phyloP scores from a whole-genome alignment of 2,888 invertebrate genomes.

The Tupiocoris notatus region DNA sequence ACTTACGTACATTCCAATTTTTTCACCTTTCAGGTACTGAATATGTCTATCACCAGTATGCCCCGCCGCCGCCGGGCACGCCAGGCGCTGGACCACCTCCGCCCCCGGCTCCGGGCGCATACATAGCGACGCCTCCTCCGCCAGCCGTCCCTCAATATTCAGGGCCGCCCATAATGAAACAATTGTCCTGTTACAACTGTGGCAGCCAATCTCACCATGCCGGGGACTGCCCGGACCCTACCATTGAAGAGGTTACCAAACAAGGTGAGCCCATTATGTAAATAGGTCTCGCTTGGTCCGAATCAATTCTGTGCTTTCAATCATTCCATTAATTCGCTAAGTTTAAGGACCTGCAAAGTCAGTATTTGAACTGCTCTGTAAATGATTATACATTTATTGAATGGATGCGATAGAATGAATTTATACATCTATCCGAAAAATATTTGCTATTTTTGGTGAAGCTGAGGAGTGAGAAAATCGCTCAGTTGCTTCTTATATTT shows the following conservation, averaged over 20 bases:
- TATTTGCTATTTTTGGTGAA: too few relatives aligned
- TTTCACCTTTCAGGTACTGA: conserved; percentile 40
- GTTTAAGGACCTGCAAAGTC: too few relatives aligned
- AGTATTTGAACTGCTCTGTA: too few relatives aligned
- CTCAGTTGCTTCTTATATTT: too few relatives aligned
- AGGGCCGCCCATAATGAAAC: conserved; percentile 40
- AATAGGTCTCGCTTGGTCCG: background rate
- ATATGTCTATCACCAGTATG: conserved; percentile 25
- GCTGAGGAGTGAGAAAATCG: too few relatives aligned
- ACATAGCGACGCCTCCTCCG: conserved; percentile 48
- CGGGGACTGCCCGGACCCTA: conserved; percentile 83
- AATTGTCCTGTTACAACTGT: conserved; percentile 82
- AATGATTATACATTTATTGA: too few relatives aligned
- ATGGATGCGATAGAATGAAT: too few relatives aligned
- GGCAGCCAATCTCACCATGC: conserved; percentile 81
- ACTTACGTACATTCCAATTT: too few relatives aligned
- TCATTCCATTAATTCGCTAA: too few relatives aligned
- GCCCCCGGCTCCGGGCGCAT: conserved; percentile 50
- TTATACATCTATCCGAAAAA: too few relatives aligned
- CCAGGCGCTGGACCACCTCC: conserved; percentile 46
- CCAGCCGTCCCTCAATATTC: conserved; percentile 42
- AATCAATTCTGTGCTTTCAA: too few relatives aligned
- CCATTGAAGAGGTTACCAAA: conserved; percentile 85
- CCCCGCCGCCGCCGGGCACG: conserved; percentile 51
- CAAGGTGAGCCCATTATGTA: conserved; percentile 50